A percentile compares a stretch with the other conserved stretches of the same genome.
Evolutionary conservation across 2,113 vertebrate species (phyloP).

Genomic region (Chitala chitala): DNA sequence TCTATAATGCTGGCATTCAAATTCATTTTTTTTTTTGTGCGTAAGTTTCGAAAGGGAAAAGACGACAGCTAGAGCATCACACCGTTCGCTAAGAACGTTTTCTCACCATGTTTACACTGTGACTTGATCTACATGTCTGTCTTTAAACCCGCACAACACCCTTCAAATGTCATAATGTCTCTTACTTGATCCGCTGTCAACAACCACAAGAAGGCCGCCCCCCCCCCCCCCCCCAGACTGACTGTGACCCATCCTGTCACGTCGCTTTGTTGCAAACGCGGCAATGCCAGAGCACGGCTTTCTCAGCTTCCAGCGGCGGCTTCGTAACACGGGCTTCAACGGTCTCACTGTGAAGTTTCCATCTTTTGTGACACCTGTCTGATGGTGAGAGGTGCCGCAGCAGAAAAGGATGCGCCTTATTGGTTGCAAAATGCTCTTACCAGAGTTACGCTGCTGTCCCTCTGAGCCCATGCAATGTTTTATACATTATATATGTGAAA

Average conservation of each 20-base stretch:
- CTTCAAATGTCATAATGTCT: background rate
- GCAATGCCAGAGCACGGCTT: background rate
- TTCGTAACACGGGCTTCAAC: constrained; percentile 3
- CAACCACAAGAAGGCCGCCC: background rate
- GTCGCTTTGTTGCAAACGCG: background rate
- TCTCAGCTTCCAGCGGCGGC: background rate
- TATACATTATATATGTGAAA: no score
- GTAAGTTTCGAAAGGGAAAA: background rate
- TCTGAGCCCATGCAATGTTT: no score
- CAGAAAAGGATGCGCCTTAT: background rate
- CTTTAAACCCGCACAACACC: background rate
- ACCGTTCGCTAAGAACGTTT: background rate
- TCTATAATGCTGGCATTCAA: background rate
- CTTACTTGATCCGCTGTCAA: background rate
- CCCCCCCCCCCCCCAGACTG: background rate
- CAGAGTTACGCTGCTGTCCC: background rate
- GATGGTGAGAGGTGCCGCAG: background rate
- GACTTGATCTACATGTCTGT: background rate
- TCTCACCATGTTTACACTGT: constrained; percentile 13
- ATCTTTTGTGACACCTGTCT: background rate
- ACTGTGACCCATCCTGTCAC: background rate
- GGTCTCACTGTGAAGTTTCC: constrained; percentile 4
- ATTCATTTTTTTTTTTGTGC: background rate
- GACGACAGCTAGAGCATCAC: background rate
- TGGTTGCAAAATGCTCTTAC: background rate